Percentiles rank a stretch among this genome's conserved stretches.
phyloP scores from a whole-genome alignment of 2,113 vertebrate species.

The Emydura subglobosa region DNA sequence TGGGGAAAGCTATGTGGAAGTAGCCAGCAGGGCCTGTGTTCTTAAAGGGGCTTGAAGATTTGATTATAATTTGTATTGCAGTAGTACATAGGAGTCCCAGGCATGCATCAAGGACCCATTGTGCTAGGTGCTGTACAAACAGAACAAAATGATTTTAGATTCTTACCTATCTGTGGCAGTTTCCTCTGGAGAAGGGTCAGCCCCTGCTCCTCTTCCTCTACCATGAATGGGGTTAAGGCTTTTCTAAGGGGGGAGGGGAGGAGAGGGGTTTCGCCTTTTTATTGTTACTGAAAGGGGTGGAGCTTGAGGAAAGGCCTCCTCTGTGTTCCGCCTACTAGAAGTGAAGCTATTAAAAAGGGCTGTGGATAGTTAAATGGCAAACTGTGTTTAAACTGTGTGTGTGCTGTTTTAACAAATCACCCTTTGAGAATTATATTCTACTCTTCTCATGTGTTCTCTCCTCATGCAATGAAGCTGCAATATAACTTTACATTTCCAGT shows the following conservation, averaged over 20 bases:
- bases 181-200: fast-evolving
- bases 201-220: background rate
- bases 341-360: background rate
- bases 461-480: background rate
- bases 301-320: background rate
- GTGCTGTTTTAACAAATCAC: background rate
- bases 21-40: fast-evolving
- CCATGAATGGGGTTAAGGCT: fast-evolving
- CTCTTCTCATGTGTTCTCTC: background rate
- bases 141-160: background rate
- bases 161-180: background rate
- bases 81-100: background rate
- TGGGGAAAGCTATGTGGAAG: background rate
- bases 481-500: background rate
- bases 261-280: fast-evolving
- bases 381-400: fast-evolving
- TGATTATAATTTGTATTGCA: background rate
- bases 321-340: background rate
- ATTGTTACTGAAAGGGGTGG: fast-evolving
- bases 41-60: background rate
- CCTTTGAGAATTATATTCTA: background rate
- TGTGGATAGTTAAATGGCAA: fast-evolving
- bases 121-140: background rate
- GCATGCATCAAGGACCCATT: background rate
- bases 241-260: too few species aligned